These are phyloP conservation scores for Austrofundulus limnaeus DNA, from an alignment of 2,113 vertebrate species.

Conservation along the genomic window DNA sequence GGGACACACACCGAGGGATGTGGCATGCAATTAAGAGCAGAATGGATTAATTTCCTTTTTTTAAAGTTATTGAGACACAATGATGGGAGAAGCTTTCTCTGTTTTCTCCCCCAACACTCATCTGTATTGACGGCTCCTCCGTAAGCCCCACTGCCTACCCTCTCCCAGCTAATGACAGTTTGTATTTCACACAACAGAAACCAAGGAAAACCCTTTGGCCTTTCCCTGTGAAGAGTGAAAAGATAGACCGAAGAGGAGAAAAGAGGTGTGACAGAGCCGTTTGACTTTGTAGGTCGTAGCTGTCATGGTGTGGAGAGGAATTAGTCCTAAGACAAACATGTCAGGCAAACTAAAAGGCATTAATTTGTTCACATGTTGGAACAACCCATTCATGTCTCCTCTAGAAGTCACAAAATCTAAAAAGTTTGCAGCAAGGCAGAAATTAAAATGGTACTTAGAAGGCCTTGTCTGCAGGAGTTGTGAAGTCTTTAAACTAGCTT, in stretches of 20 bases:
- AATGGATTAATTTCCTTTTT: conserved; percentile 79
- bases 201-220: conserved; percentile 68
- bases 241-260: conserved; percentile 53
- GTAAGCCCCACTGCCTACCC: conserved; percentile 59
- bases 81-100: conserved; percentile 64
- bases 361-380: conserved; percentile 32
- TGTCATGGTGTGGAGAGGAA: conserved; percentile 63
- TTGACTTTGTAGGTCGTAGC: conserved; percentile 60
- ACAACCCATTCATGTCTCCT: conserved; percentile 52
- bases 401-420: conserved; percentile 47
- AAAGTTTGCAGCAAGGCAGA: conserved; percentile 60
- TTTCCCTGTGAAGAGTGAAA: conserved; percentile 47
- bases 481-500: conserved; percentile 1
- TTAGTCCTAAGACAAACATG: conserved; percentile 69
- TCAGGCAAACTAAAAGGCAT: conserved; percentile 58
- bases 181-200: conserved; percentile 64
- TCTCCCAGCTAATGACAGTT: conserved; percentile 68
- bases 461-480: conserved; percentile 7
- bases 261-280: conserved; percentile 67
- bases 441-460: conserved; percentile 40
- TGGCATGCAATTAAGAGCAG: conserved; percentile 81
- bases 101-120: conserved; percentile 48
- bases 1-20: conserved; percentile 66
- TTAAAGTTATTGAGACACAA: conserved; percentile 80
- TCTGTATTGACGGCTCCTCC: conserved; percentile 67